A percentile compares a stretch with the other conserved stretches of the same genome.
Evolutionary conservation across 2,113 vertebrate genomes (phyloP).

Genomic region (Pleuronectes platessa): DNA sequence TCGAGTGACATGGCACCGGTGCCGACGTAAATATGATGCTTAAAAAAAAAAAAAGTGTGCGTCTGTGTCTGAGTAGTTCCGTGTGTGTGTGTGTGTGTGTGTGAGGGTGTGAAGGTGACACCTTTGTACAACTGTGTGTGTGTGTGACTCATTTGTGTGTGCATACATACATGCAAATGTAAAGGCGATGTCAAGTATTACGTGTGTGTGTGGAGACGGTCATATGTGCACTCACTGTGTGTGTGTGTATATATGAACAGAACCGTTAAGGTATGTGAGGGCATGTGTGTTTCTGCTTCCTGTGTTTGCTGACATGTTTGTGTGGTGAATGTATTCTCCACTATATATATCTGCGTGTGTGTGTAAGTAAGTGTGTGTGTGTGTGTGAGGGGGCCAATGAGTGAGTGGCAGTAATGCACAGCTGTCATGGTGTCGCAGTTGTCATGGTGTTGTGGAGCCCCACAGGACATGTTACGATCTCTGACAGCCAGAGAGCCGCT

Average conservation of each 20-base stretch:
- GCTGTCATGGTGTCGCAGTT: slow-evolving; percentile 68
- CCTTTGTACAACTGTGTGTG: not conserved
- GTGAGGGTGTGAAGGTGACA: slow-evolving; percentile 15
- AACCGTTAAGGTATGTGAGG: not conserved
- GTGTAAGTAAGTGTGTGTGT: not conserved
- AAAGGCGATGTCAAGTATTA: slow-evolving; percentile 23
- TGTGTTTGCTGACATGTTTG: slow-evolving; percentile 36
- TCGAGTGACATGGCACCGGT: slow-evolving; percentile 41
- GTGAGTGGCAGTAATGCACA: slow-evolving; percentile 71
- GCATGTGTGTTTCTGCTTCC: slow-evolving; percentile 9
- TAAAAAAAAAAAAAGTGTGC: slow-evolving; percentile 4
- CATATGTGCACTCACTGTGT: slow-evolving; percentile 3
- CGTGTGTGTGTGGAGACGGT: not conserved
- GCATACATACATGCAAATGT: slow-evolving; percentile 5
- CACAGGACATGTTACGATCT: slow-evolving; percentile 48
- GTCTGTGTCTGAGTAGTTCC: slow-evolving; percentile 13
- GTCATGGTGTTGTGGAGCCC: slow-evolving; percentile 58
- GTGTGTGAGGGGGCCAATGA: slow-evolving; percentile 36
- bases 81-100: not conserved
- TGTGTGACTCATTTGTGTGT: not conserved
- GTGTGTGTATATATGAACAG: not conserved
- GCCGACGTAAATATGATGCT: slow-evolving; percentile 55
- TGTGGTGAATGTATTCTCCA: slow-evolving; percentile 29
- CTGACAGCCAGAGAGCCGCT: slow-evolving; percentile 51
- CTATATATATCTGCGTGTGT: slow-evolving; percentile 9